Base-by-base conservation (phyloP, 2,797 vertebrate genomes). In the Lagocephalus sceleratus region DNA sequence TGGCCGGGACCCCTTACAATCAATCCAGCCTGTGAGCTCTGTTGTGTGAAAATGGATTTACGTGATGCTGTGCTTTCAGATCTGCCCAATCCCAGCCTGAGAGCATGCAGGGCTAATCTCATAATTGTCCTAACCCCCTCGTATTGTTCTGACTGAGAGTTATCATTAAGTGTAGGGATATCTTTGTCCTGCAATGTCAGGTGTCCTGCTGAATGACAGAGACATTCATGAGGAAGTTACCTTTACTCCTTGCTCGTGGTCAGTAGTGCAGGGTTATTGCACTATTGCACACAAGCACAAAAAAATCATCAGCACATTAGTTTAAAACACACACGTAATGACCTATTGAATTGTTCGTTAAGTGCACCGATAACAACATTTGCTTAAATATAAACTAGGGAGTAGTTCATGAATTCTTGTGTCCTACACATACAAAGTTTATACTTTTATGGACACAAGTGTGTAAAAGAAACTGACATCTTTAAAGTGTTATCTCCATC, bases 91-190 rank as follows among this genome's bases (percentile, higher is more conserved):
- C 78, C 83, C 82, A 62, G 87, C 82, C 89, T 88, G 76, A 81
- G 85, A 91, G 83, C 85, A 83, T 84, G 83, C 90, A 76, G 73
- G 86, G 80, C 90, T 93, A 94, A 94, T 94, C 93, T 93, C 88
- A 89, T 94, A 92, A 93, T 93, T 92, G 90, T 86, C 72, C 88
- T 84, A 90, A 87, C 85, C 87, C 87, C 90, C 83, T 85, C 66
- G 76, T 91, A 94, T 91, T 92, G 85, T 94, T 91, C 88, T 81
- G 73, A 69, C 81, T 63, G 78, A 86, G 87, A 72, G 82, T 83
- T 85, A 67, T 81, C 76, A 88, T 90, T 89, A 91, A 76, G 70
- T 78, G 83, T 48, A 69, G 75, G 85, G 86, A 85, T 82, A 87
- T 87, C 87, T 88, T 89, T 89, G 86, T 87, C 80, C 79, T 78